phyloP scores from a whole-genome alignment of 2,113 vertebrate species.

The Oenanthe oenanthe region DNA sequence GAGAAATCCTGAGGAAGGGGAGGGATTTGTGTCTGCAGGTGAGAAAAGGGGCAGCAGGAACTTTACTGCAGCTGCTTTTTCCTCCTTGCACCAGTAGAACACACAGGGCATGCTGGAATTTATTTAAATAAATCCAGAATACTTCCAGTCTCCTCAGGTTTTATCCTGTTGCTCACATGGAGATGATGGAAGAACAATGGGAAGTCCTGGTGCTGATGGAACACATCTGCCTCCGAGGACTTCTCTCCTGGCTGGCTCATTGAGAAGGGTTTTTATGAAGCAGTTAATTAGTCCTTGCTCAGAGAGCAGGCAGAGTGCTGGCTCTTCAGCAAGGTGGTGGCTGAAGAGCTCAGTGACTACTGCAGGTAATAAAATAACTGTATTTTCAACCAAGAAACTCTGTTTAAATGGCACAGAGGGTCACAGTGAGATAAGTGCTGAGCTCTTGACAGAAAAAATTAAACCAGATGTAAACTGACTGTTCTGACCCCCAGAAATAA shows the following conservation, averaged over 20 bases:
- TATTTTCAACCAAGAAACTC: not conserved
- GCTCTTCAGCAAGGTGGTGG: not conserved
- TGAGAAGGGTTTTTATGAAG: not conserved
- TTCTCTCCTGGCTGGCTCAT: not conserved
- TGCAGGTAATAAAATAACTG: not conserved
- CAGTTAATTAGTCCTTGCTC: not conserved
- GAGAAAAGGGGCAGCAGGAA: not conserved
- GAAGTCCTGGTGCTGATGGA: not conserved
- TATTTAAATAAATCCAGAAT: not conserved
- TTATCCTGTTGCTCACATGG: too few species aligned
- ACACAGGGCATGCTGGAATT: fast-evolving
- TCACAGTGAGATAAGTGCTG: not conserved
- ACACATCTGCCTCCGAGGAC: fast-evolving
- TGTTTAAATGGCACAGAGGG: not conserved
- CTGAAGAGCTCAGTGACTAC: not conserved
- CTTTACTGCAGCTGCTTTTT: not conserved
- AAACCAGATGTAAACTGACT: not conserved
- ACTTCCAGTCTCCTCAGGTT: not conserved
- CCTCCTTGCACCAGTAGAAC: not conserved
- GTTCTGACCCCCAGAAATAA: not conserved
- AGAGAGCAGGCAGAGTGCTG: not conserved
- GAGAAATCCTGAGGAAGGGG: not conserved
- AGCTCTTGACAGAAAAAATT: not conserved
- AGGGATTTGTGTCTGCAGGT: not conserved
- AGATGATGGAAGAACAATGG: not conserved